phyloP scores from a whole-genome alignment of 2,113 vertebrate species.

The Oophaga pumilio region DNA sequence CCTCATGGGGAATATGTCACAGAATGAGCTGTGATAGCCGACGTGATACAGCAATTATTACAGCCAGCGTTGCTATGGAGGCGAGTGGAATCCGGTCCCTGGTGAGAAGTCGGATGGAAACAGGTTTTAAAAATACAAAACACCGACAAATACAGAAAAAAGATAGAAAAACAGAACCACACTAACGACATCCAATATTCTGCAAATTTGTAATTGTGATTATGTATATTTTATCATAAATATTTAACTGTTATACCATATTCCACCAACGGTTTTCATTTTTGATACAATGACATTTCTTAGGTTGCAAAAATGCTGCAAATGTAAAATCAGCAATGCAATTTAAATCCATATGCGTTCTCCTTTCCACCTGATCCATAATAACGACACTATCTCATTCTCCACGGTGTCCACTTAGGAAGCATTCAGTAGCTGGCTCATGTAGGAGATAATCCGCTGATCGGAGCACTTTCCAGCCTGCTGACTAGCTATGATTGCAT shows the following conservation, averaged over 20 bases:
- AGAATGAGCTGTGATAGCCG: not conserved
- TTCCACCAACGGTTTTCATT: not conserved
- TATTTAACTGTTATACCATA: not conserved
- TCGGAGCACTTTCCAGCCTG: conserved; percentile 4
- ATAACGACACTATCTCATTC: not conserved
- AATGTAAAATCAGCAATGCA: not conserved
- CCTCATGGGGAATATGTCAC: not conserved
- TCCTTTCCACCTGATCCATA: not conserved
- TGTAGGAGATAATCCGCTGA: conserved; percentile 13
- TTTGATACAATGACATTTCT: not conserved
- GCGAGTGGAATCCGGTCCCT: conserved; percentile 10
- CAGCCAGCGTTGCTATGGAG: not conserved
- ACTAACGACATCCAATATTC: not conserved
- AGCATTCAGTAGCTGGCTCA: not conserved
- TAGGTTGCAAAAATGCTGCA: not conserved
- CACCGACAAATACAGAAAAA: not conserved
- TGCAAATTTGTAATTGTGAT: too few species aligned
- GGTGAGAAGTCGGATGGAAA: not conserved
- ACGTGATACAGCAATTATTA: not conserved
- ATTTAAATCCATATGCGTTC: not conserved
- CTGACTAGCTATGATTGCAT: not conserved
- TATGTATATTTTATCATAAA: not conserved
- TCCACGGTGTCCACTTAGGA: not conserved
- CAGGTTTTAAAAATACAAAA: not conserved
- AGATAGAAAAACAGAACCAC: not conserved